phyloP scores from a whole-genome alignment of 2,888 invertebrate species.

The Andrena chrysosceles region DNA sequence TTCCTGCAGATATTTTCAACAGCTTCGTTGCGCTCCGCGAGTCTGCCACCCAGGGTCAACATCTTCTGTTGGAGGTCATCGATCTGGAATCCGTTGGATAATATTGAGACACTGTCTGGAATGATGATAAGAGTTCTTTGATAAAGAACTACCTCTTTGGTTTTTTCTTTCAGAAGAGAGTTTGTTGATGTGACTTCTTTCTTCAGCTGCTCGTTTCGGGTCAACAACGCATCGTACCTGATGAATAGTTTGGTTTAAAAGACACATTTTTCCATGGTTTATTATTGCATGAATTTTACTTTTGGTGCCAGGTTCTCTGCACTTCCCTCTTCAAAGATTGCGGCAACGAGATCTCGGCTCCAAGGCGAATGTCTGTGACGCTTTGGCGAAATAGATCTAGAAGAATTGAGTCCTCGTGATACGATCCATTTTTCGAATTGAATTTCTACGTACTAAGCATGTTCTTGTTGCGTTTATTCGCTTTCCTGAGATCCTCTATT shows the following conservation, averaged over 20 bases:
- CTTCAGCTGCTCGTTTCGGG: conserved; percentile 69
- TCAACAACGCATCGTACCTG: conserved; percentile 76
- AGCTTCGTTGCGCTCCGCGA: conserved; percentile 65
- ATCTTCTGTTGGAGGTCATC: conserved; percentile 68
- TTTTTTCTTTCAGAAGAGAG: conserved; percentile 62
- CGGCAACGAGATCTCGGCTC: conserved; percentile 66
- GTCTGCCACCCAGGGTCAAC: conserved; percentile 66
- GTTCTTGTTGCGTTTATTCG: conserved; percentile 74
- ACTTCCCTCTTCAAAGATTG: conserved; percentile 71
- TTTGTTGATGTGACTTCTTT: conserved; percentile 54
- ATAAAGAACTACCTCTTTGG: conserved; percentile 60
- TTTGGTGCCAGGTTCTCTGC: conserved; percentile 76
- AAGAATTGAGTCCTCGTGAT: not conserved
- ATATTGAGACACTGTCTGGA: not conserved
- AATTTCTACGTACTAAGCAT: conserved; percentile 74
- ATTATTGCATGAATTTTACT: conserved; percentile 63
- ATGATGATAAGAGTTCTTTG: not conserved
- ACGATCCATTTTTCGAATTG: not conserved
- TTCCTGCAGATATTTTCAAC: conserved; percentile 69
- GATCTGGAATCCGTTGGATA: conserved; percentile 59
- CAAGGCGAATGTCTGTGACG: conserved; percentile 72
- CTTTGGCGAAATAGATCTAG: conserved; percentile 78
- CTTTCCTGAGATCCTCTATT: conserved; percentile 69
- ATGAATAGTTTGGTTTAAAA: conserved; percentile 6
- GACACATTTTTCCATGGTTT: not conserved